phyloP scores from a whole-genome alignment of 2,113 vertebrate genomes.

The Felis chaus region DNA sequence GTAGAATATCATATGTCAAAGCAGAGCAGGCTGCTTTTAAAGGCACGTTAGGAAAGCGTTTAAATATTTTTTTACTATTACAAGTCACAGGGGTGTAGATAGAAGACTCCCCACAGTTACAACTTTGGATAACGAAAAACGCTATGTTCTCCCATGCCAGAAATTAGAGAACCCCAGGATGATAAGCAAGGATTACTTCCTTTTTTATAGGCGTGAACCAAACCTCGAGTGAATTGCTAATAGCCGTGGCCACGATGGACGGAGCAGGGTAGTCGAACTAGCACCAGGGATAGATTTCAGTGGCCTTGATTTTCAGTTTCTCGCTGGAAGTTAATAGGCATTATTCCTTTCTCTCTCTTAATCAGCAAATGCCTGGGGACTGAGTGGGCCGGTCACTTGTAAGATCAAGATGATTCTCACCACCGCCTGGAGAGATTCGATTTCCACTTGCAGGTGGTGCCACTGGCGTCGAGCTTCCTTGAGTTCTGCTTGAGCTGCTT shows the following conservation, averaged over 20 bases:
- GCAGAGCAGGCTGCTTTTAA: neutral
- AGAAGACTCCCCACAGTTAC: neutral
- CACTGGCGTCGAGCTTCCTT: conserved; percentile 93
- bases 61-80: conserved; percentile 25
- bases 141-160: neutral
- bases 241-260: neutral
- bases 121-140: neutral
- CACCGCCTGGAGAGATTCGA: conserved; percentile 94
- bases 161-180: neutral
- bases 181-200: neutral
- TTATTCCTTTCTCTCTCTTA: neutral
- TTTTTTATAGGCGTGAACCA: neutral
- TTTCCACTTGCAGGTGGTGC: conserved; percentile 95
- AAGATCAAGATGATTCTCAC: conserved; percentile 81
- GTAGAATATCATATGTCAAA: neutral
- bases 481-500: conserved; percentile 92
- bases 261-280: neutral
- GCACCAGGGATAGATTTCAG: neutral
- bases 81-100: neutral
- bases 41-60: conserved; percentile 4
- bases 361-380: neutral
- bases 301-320: neutral
- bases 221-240: neutral
- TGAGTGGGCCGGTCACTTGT: neutral
- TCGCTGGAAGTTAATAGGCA: neutral